Evolutionary conservation across 2,113 vertebrate species (phyloP).

Genomic region (Odobenus rosmarus): DNA sequence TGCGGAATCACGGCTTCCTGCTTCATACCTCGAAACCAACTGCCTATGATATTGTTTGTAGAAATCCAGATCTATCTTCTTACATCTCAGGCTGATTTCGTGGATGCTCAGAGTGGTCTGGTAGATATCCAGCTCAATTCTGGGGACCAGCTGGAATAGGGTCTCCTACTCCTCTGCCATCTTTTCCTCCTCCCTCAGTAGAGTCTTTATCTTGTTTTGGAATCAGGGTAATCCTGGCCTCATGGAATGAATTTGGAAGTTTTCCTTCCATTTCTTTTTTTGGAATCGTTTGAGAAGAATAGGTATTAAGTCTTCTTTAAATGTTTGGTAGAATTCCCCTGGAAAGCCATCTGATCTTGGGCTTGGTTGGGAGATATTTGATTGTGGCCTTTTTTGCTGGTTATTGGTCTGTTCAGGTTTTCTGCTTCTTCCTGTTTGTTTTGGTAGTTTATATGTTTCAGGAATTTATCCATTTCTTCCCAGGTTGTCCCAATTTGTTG

Average conservation of each 20-base stretch:
- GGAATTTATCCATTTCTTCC: background rate
- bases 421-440: background rate
- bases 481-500: background rate
- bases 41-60: too few relatives aligned
- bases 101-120: too few relatives aligned
- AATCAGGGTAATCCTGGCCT: background rate
- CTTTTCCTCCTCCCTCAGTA: background rate
- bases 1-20: too few relatives aligned
- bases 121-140: too few relatives aligned
- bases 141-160: too few relatives aligned
- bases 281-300: background rate
- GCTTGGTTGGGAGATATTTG: background rate
- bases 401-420: background rate
- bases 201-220: background rate
- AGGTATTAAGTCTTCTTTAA: background rate
- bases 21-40: too few relatives aligned
- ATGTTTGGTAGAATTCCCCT: background rate
- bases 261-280: background rate
- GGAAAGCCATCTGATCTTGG: background rate
- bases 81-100: too few relatives aligned
- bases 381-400: background rate
- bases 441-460: background rate
- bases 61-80: too few relatives aligned
- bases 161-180: too few relatives aligned
- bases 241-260: background rate